Percentiles rank a stretch among this genome's conserved stretches.
Conservation (phyloP, 2,797 vertebrate genomes). For the Poeciliopsis turneri region DNA sequence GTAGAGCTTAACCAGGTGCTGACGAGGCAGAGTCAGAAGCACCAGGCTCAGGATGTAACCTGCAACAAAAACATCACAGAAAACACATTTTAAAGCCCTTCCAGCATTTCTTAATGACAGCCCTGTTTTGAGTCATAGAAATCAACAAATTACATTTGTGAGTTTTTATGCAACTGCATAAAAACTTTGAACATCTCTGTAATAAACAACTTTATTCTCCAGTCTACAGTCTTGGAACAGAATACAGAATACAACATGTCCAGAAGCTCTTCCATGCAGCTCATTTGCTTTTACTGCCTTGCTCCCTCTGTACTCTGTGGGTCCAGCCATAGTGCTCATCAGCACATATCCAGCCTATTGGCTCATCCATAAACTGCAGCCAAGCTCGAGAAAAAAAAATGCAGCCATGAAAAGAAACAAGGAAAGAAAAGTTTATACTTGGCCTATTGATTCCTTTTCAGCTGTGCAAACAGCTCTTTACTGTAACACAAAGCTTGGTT, state of each 20-base stretch:
- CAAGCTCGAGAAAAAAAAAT: conserved; percentile 34
- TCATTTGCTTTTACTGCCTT: conserved; percentile 30
- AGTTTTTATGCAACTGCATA: conserved; percentile 28
- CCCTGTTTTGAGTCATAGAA: neutral
- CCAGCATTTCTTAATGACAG: neutral
- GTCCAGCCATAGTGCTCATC: conserved; percentile 49
- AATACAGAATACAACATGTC: neutral
- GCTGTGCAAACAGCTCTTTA: neutral
- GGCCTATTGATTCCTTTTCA: conserved; percentile 13
- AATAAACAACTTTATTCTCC: conserved; percentile 20
- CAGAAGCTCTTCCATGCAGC: conserved; percentile 20
- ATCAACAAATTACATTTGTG: conserved; percentile 10
- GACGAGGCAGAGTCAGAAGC: conserved; percentile 93
- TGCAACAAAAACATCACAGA: conserved; percentile 60
- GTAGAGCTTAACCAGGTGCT: conserved; percentile 97
- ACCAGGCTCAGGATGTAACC: conserved; percentile 98
- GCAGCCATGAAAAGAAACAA: conserved; percentile 17
- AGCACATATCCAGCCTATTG: conserved; percentile 65
- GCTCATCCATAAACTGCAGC: conserved; percentile 60
- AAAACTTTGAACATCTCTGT: neutral
- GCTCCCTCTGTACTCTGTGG: conserved; percentile 7
- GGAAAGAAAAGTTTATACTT: conserved; percentile 26
- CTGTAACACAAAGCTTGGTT: neutral
- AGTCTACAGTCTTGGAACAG: neutral
- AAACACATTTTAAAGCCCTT: neutral